phyloP scores from a whole-genome alignment of 2,888 invertebrate genomes.

The Drosophila koepferae region DNA sequence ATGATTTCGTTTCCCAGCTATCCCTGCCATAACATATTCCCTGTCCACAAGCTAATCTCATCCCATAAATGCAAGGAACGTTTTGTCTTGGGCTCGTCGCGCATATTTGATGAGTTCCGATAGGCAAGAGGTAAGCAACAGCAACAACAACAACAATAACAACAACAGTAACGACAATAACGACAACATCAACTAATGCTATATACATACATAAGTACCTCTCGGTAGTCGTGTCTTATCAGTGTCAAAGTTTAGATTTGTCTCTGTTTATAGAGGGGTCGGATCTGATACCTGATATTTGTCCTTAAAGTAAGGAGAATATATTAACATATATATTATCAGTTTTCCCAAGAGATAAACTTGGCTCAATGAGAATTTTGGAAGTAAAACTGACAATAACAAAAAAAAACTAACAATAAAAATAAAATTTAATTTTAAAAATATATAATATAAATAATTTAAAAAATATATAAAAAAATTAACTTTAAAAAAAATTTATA shows the following conservation, averaged over 20 bases:
- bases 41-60: slow-evolving; percentile 25
- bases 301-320: slow-evolving; percentile 21
- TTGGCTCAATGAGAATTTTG: neutral
- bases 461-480: too few relatives aligned
- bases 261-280: slow-evolving; percentile 17
- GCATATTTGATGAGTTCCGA: slow-evolving; percentile 79
- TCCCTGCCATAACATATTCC: slow-evolving; percentile 14
- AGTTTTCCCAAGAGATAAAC: neutral
- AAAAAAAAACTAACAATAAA: too few relatives aligned
- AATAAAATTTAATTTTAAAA: too few relatives aligned
- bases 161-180: slow-evolving; percentile 4
- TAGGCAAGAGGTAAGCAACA: slow-evolving; percentile 38
- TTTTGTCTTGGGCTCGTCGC: slow-evolving; percentile 60
- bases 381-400: neutral
- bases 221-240: slow-evolving; percentile 62
- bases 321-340: neutral
- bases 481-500: too few relatives aligned
- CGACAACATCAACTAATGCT: slow-evolving; percentile 17
- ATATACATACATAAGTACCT: slow-evolving; percentile 23
- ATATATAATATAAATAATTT: too few relatives aligned
- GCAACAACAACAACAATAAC: slow-evolving; percentile 4
- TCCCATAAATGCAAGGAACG: slow-evolving; percentile 47
- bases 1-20: slow-evolving; percentile 50
- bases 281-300: slow-evolving; percentile 25
- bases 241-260: slow-evolving; percentile 56